Conservation (phyloP, 2,113 vertebrate species). For the Okapia johnstoni region DNA sequence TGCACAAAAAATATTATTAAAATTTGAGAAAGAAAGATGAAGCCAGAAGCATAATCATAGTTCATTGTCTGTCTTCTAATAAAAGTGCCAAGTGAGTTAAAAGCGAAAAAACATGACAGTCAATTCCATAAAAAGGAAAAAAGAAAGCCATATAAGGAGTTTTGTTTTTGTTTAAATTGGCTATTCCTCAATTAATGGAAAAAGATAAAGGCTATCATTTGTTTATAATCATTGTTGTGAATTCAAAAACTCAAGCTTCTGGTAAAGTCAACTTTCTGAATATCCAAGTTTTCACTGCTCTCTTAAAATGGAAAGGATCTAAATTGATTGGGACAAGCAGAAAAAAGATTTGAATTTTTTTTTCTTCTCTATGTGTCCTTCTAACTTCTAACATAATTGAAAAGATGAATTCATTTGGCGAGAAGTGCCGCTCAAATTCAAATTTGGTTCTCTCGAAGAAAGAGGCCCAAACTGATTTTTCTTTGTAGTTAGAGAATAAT, state of each 20-base stretch:
- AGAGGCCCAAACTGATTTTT: constrained; percentile 21
- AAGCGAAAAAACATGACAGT: background rate
- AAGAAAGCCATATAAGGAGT: background rate
- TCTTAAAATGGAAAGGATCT: constrained; percentile 36
- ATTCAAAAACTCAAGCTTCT: background rate
- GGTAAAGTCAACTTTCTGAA: background rate
- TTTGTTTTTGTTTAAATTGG: background rate
- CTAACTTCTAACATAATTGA: constrained; percentile 49
- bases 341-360: constrained; percentile 13
- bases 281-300: background rate
- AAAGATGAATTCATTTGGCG: constrained; percentile 57
- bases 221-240: constrained; percentile 16
- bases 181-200: background rate
- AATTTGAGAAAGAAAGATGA: background rate
- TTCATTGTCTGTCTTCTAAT: background rate
- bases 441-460: constrained; percentile 16
- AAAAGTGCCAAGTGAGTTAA: background rate
- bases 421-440: constrained; percentile 37
- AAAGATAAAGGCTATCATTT: background rate
- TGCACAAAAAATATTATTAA: background rate
- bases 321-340: background rate
- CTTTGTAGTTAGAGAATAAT: constrained; percentile 29
- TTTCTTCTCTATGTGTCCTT: background rate
- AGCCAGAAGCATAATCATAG: background rate
- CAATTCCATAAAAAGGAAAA: background rate